phyloP scores from a whole-genome alignment of 2,888 invertebrate genomes.

The Laspeyria flexula region DNA sequence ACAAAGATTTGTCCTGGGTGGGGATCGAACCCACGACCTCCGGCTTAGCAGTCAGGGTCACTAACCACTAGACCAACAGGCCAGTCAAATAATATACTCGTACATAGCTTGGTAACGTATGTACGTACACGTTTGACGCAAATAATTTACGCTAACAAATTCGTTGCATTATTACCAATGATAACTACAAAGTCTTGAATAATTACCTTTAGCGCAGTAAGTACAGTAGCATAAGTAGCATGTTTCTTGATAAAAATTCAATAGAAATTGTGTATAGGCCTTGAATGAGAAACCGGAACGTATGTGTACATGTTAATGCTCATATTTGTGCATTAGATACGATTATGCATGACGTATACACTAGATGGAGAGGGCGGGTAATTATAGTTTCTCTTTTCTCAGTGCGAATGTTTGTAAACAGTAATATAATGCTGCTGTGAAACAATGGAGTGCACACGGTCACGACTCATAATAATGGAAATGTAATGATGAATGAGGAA shows the following conservation, averaged over 20 bases:
- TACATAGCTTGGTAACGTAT: too few relatives aligned
- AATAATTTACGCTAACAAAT: too few relatives aligned
- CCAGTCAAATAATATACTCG: too few relatives aligned
- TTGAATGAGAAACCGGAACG: constrained; percentile 23
- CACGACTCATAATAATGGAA: constrained; percentile 11
- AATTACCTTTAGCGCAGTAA: too few relatives aligned
- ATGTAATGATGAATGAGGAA: constrained; percentile 5
- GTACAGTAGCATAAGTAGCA: too few relatives aligned
- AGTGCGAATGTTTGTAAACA: constrained; percentile 38
- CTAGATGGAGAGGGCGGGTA: constrained; percentile 21
- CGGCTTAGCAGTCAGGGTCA: too few relatives aligned
- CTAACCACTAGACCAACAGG: too few relatives aligned
- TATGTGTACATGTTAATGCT: constrained; percentile 17
- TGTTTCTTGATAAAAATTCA: background rate
- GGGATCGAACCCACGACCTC: too few relatives aligned
- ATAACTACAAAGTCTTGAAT: too few relatives aligned
- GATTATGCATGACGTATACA: constrained; percentile 28
- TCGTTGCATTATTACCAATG: too few relatives aligned
- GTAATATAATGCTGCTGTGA: constrained; percentile 22
- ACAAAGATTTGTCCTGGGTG: too few relatives aligned
- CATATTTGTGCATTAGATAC: constrained; percentile 33
- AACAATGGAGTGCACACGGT: constrained; percentile 32
- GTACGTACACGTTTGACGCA: too few relatives aligned
- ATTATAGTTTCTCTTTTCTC: constrained; percentile 38
- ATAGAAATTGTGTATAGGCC: constrained; percentile 2